Conservation (phyloP, 2,113 vertebrate genomes). For the Bujurquina vittata region DNA sequence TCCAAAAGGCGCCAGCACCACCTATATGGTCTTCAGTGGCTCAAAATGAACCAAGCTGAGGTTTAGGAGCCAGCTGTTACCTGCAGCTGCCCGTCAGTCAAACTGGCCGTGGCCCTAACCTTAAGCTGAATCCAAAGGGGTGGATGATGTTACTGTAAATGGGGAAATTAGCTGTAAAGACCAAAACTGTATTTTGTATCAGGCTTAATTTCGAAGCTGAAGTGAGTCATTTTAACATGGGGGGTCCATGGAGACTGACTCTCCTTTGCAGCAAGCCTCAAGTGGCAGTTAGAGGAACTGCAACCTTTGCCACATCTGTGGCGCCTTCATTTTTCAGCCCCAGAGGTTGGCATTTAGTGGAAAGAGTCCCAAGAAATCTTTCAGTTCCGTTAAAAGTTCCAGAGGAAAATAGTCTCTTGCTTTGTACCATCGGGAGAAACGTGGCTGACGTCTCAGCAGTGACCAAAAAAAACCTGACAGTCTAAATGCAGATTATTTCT, state of each 20-base stretch:
- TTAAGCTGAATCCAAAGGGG: neutral
- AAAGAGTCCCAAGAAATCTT: neutral
- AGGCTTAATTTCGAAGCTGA: neutral
- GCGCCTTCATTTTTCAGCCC: neutral
- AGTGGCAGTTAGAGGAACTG: neutral
- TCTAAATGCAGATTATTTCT: neutral
- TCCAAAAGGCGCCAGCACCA: neutral
- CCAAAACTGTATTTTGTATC: neutral
- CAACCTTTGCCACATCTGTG: neutral
- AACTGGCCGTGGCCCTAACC: neutral
- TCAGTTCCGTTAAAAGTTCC: neutral
- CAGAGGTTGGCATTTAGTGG: neutral
- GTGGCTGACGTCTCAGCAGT: neutral
- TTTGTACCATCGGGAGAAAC: neutral
- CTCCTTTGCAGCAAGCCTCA: neutral
- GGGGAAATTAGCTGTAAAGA: neutral
- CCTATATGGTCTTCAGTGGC: neutral
- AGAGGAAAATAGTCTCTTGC: too few species aligned
- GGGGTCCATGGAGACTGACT: neutral
- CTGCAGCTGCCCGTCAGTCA: neutral
- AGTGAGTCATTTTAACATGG: conserved; percentile 2
- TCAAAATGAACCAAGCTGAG: neutral
- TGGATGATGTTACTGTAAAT: fast-evolving
- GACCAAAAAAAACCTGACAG: neutral
- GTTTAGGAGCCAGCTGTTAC: neutral